Evolutionary conservation across 2,797 vertebrate genomes (phyloP).

Genomic region (Crax fasciolata): DNA sequence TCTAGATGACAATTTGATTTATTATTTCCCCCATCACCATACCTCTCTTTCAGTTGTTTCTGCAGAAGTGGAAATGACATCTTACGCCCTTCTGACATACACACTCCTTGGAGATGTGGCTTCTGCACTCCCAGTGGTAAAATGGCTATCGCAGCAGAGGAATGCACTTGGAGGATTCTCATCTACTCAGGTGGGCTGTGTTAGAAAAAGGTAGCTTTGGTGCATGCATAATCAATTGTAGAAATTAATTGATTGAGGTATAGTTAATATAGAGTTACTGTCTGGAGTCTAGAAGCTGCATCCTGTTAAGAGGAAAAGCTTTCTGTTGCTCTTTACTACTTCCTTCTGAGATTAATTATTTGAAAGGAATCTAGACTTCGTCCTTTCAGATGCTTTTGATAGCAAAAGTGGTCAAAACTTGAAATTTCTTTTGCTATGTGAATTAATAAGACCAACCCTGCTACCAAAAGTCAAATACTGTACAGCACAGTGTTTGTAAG

Average conservation of each 20-base stretch:
- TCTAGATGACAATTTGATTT: background rate
- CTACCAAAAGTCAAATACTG: background rate
- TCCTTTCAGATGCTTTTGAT: background rate
- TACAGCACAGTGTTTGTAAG: background rate
- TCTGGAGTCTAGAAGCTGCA: background rate
- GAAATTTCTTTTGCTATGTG: background rate
- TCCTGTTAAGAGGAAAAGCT: background rate
- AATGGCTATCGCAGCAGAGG: slow-evolving; percentile 95
- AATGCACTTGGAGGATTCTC: slow-evolving; percentile 95
- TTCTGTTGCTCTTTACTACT: background rate
- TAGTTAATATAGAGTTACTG: background rate
- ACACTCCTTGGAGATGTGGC: slow-evolving; percentile 91
- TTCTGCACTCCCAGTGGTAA: slow-evolving; percentile 92
- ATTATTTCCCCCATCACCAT: rapidly evolving
- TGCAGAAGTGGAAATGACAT: slow-evolving; percentile 95
- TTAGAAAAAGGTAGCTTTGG: background rate
- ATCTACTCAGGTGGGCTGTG: slow-evolving; percentile 89
- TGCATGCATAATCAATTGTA: background rate
- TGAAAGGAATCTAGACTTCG: background rate
- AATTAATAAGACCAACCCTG: background rate
- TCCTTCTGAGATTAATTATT: background rate
- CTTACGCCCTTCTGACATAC: slow-evolving; percentile 93
- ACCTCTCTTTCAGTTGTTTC: slow-evolving; percentile 87
- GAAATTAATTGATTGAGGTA: background rate
- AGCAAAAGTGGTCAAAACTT: background rate